Percentiles rank a stretch among this genome's conserved stretches.
Conservation (phyloP, 2,888 invertebrate genomes). For the Epistrophella euchroma region DNA sequence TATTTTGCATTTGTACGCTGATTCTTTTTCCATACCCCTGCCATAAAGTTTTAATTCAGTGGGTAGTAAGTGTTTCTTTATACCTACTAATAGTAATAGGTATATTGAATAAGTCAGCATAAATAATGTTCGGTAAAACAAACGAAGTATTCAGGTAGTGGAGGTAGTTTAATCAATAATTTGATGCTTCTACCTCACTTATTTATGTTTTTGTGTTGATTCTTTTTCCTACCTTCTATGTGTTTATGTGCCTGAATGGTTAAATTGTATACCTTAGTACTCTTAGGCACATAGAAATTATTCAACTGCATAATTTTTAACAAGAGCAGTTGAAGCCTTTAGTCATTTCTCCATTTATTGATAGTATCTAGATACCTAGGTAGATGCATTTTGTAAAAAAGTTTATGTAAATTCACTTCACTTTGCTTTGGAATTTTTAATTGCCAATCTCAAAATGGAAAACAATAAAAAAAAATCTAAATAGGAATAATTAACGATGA, state of each 20-base stretch:
- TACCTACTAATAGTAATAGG: neutral
- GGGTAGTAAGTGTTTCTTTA: constrained; percentile 1
- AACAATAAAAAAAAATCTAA: neutral
- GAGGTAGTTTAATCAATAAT: constrained; percentile 26
- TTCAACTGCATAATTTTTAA: neutral
- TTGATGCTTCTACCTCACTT: neutral
- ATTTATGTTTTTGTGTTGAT: constrained; percentile 7
- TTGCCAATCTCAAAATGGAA: neutral
- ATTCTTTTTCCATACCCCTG: neutral
- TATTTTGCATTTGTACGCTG: neutral
- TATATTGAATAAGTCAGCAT: neutral
- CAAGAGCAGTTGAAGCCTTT: neutral
- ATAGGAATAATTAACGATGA: neutral
- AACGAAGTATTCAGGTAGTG: neutral
- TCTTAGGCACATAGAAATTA: constrained; percentile 7
- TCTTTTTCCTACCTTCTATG: neutral
- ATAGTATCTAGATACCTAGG: neutral
- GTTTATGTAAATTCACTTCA: neutral
- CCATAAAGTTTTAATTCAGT: neutral
- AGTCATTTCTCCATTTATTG: neutral
- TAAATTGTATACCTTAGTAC: neutral
- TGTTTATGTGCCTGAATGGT: neutral
- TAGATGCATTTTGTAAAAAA: neutral
- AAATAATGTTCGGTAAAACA: neutral
- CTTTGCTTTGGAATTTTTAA: constrained; percentile 1